Conservation (phyloP, 2,888 invertebrate genomes). For the Eledona agricola region DNA sequence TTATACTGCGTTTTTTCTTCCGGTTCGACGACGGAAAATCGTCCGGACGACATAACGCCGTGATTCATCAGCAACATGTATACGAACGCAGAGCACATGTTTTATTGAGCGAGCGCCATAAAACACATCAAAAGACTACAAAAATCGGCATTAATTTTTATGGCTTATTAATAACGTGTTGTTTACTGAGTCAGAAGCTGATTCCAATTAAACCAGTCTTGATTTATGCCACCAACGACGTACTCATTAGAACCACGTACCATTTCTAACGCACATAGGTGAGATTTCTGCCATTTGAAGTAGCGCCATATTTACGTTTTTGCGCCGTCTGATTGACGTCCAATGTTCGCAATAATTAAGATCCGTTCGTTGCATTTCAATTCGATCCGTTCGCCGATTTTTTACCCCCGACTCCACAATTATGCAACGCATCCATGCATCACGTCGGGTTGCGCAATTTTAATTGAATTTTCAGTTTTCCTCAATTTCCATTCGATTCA, state of each 20-base stretch:
- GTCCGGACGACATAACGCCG: not conserved
- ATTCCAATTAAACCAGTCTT: conserved; percentile 31
- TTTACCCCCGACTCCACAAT: not conserved
- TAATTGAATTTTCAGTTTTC: conserved; percentile 16
- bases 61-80: conserved; percentile 13
- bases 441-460: conserved; percentile 16
- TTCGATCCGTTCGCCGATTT: conserved; percentile 6
- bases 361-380: conserved; percentile 9
- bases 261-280: conserved; percentile 21
- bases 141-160: conserved; percentile 27
- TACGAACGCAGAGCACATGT: conserved; percentile 14
- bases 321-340: conserved; percentile 8
- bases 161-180: conserved; percentile 29
- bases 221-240: conserved; percentile 31
- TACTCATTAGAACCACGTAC: conserved; percentile 28
- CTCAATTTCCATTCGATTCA: not conserved
- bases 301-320: too few relatives aligned
- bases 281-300: conserved; percentile 10
- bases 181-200: conserved; percentile 27
- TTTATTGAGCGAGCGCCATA: conserved; percentile 22
- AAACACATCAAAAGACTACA: conserved; percentile 27
- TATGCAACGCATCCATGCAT: conserved; percentile 19
- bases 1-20: conserved; percentile 18
- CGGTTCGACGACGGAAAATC: conserved; percentile 12
- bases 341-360: conserved; percentile 8